A percentile compares a stretch with the other conserved stretches of the same genome.
phyloP scores from a whole-genome alignment of 2,888 invertebrate genomes.

The Drosophila tanythrix region DNA sequence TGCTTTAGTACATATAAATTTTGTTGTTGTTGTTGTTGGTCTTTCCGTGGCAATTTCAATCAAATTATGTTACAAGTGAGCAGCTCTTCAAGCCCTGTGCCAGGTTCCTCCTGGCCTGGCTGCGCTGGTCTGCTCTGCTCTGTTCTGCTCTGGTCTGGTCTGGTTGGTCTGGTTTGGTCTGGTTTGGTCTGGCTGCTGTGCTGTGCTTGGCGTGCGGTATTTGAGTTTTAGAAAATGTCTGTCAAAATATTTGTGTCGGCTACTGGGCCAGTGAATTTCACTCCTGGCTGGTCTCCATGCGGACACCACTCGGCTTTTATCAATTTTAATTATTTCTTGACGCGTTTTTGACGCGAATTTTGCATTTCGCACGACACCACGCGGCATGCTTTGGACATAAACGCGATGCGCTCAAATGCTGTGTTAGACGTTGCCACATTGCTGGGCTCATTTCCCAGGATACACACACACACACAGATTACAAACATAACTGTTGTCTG shows the following conservation, averaged over 20 bases:
- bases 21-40: constrained; percentile 17
- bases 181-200: constrained; percentile 5
- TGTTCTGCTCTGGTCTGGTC: constrained; percentile 12
- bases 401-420: background rate
- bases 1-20: background rate
- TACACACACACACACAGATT: background rate
- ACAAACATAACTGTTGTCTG: constrained; percentile 1
- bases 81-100: constrained; percentile 29
- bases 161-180: constrained; percentile 16
- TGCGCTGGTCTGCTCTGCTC: background rate
- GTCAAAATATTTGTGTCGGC: constrained; percentile 60
- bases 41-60: constrained; percentile 65
- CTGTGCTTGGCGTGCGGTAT: constrained; percentile 58
- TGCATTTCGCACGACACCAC: constrained; percentile 64
- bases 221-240: constrained; percentile 66
- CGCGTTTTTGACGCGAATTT: constrained; percentile 65
- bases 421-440: constrained; percentile 30
- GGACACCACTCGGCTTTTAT: constrained; percentile 44
- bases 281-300: constrained; percentile 6
- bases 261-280: constrained; percentile 20
- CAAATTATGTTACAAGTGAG: constrained; percentile 68
- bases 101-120: background rate
- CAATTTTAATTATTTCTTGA: constrained; percentile 77
- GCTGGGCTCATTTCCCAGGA: constrained; percentile 12
- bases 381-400: constrained; percentile 17